Percentiles rank a stretch among this genome's conserved stretches.
These are phyloP conservation scores for Neopipo cinnamomea DNA, from an alignment of 2,113 vertebrate genomes.

Conservation along the genomic window DNA sequence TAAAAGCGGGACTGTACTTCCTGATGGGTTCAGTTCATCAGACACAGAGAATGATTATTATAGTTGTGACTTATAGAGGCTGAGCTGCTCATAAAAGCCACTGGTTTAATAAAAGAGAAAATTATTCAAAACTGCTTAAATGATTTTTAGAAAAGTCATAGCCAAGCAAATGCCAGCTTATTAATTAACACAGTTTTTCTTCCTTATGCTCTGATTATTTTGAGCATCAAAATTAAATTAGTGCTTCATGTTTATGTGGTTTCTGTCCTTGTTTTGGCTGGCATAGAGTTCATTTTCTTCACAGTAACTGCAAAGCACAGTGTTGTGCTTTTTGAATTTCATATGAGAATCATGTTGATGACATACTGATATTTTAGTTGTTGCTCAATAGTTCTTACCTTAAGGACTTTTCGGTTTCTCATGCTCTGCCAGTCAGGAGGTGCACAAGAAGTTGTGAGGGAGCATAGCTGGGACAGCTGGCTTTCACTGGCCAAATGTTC, in stretches of 20 bases:
- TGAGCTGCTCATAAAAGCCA: not conserved
- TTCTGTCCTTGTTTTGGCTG: not conserved
- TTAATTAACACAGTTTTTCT: not conserved
- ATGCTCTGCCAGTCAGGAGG: not conserved
- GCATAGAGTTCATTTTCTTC: not conserved
- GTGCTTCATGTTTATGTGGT: not conserved
- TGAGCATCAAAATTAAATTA: not conserved
- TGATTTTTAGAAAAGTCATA: not conserved
- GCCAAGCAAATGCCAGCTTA: not conserved
- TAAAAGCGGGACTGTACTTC: not conserved
- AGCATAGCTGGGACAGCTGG: not conserved
- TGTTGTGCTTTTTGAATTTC: not conserved
- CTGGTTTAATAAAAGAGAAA: not conserved
- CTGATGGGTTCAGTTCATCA: not conserved
- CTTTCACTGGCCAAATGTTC: not conserved
- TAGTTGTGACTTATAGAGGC: not conserved
- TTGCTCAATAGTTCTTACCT: not conserved
- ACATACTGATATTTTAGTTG: not conserved
- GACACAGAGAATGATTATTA: not conserved
- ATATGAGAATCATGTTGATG: not conserved
- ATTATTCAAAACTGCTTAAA: not conserved
- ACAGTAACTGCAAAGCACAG: not conserved
- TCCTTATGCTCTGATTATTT: not conserved
- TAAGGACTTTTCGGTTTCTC: not conserved
- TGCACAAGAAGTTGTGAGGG: not conserved